phyloP scores from a whole-genome alignment of 2,113 vertebrate species.

The Mormyrus lacerda region DNA sequence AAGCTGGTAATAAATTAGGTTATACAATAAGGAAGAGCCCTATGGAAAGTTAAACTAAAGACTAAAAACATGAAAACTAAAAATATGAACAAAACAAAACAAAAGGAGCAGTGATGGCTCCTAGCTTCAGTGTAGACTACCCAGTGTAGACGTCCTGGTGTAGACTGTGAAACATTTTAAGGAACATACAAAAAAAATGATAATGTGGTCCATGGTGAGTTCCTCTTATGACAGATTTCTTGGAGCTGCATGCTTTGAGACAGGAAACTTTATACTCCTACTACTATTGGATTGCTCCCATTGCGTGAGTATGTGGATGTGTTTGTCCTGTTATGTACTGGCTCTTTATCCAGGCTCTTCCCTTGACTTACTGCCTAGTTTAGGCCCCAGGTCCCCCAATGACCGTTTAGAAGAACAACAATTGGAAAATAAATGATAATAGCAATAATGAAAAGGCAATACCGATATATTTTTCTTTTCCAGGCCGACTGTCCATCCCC shows the following conservation, averaged over 20 bases:
- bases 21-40: not conserved
- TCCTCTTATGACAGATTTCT: not conserved
- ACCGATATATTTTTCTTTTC: not conserved
- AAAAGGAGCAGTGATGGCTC: no score
- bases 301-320: not conserved
- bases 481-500: conserved; percentile 24
- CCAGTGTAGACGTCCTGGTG: not conserved
- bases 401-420: not conserved
- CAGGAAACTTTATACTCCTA: not conserved
- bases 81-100: no score
- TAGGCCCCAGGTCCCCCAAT: not conserved
- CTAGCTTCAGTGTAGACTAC: not conserved
- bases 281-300: not conserved
- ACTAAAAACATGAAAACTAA: not conserved
- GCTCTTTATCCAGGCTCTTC: not conserved
- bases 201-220: not conserved
- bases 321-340: not conserved
- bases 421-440: not conserved
- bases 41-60: not conserved
- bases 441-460: not conserved
- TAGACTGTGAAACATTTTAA: not conserved
- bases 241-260: not conserved
- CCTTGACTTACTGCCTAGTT: not conserved
- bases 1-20: not conserved
- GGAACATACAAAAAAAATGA: not conserved